Evolutionary conservation across 2,113 vertebrate species (phyloP), one percentile per base, ranked within the genome.

Genomic region (Apteryx mantelli): DNA sequence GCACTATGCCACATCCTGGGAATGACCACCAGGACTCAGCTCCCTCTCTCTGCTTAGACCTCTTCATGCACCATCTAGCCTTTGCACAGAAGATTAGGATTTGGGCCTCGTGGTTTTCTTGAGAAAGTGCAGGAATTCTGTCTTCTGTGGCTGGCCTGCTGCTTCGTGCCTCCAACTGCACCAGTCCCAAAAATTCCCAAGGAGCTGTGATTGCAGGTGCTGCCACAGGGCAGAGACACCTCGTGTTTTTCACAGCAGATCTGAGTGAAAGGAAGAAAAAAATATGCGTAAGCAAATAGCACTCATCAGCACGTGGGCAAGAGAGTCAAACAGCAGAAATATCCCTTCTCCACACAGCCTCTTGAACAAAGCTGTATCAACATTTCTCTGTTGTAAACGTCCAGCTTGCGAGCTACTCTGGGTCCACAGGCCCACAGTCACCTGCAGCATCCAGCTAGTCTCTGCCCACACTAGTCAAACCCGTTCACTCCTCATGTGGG

Each of bases 231-330:
- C 46, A 94, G 18, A 0, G 3, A 77, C 44, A 58, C 40, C 25
- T 94, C 44, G 2, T 6, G 18, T 66, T 96, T 83, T 55, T 77
- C 81, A 18, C 14, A 60, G 79, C 19, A 78, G 56, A 21, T 34
- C 94, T 95, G 52, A 86, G n/a, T 78, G 48, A 81, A 96, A 61
- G 50, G 24, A 94, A 79, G 56, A 86, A 90, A 90, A 90, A 95
- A 75, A 38, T 5, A 11, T 64, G 40, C 28, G 11, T 78, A 78
- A 95, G 77, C 86, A 80, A 77, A 88, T 3, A 89, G 19, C 12
- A 66, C 55, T 77, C 2, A 0, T 78, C 76, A 90, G 82, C 92
- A 75, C 60, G 60, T 1, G 0, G 38, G 46, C 13, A 21, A 74
- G 60, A 66, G 64, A 70, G 28, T 40, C 73, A 91, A 94, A 60